Conservation (phyloP, 2,888 invertebrate genomes). For the Scrobipalpa costella region DNA sequence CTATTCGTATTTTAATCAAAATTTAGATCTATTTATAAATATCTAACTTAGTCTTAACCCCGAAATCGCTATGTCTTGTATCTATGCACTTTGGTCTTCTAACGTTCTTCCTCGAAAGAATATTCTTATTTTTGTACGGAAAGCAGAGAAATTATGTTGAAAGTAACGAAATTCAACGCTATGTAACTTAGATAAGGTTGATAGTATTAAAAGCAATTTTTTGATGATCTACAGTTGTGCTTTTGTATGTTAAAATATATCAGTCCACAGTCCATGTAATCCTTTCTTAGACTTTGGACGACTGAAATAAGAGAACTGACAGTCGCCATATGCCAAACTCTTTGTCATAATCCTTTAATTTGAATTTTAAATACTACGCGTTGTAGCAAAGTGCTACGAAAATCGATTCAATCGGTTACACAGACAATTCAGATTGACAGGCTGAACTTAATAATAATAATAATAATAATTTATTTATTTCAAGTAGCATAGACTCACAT, state of each 20-base stretch:
- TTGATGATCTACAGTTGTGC: constrained; percentile 24
- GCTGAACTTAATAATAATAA: too few relatives aligned
- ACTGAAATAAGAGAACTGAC: neutral
- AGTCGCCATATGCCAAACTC: neutral
- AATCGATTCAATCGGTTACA: neutral
- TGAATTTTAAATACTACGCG: neutral
- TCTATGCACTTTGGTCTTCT: constrained; percentile 45
- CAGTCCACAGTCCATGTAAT: constrained; percentile 14
- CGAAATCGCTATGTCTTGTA: constrained; percentile 13
- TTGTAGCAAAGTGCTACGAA: neutral
- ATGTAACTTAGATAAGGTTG: neutral
- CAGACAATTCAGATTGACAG: too few relatives aligned
- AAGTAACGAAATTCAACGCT: constrained; percentile 5
- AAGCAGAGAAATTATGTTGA: constrained; percentile 5
- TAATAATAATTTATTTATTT: too few relatives aligned
- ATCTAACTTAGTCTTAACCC: constrained; percentile 1
- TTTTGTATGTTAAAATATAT: constrained; percentile 9
- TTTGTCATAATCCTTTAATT: neutral
- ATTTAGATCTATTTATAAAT: constrained; percentile 27
- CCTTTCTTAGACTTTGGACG: neutral
- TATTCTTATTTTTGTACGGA: constrained; percentile 45
- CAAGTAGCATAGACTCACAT: too few relatives aligned
- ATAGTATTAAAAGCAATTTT: neutral
- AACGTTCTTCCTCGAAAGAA: constrained; percentile 43
- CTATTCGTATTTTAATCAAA: constrained; percentile 8